These are phyloP conservation scores for Acipenser ruthenus DNA, from an alignment of 2,797 vertebrate genomes.

Conservation along the genomic window DNA sequence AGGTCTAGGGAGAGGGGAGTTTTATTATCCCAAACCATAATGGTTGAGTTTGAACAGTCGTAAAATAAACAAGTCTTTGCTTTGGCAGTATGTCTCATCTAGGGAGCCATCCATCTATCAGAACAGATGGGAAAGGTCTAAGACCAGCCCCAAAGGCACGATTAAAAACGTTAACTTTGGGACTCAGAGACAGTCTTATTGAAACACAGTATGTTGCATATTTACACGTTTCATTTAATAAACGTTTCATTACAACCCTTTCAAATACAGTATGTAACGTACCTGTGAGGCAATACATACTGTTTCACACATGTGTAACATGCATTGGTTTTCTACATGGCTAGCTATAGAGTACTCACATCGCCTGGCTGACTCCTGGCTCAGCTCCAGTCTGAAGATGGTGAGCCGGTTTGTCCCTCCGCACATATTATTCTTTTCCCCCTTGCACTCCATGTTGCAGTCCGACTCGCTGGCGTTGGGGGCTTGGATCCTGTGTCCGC, in stretches of 20 bases:
- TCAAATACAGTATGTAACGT: too few species aligned
- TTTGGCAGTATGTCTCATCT: neutral
- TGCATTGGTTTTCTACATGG: too few species aligned
- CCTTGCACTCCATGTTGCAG: slow-evolving; percentile 93
- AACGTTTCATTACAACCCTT: too few species aligned
- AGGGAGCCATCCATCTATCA: neutral
- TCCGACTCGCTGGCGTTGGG: slow-evolving; percentile 72
- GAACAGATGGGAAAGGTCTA: neutral
- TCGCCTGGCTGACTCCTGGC: slow-evolving; percentile 83
- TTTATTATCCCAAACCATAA: too few species aligned
- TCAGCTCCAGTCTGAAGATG: slow-evolving; percentile 88
- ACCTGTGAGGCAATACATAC: too few species aligned
- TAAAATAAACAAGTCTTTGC: too few species aligned
- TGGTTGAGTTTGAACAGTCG: too few species aligned
- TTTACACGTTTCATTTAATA: too few species aligned
- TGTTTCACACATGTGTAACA: too few species aligned
- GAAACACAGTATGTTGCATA: too few species aligned
- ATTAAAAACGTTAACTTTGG: neutral
- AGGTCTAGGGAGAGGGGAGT: too few species aligned
- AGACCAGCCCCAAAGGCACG: neutral
- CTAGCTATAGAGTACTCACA: slow-evolving; percentile 62
- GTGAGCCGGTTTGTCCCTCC: slow-evolving; percentile 87
- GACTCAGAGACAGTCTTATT: neutral
- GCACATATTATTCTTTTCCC: slow-evolving; percentile 75
- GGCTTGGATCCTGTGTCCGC: slow-evolving; percentile 89